A percentile compares a stretch with the other conserved stretches of the same genome.
phyloP scores from a whole-genome alignment of 1,140 invertebrate genomes.

The Calycopis cecrops region DNA sequence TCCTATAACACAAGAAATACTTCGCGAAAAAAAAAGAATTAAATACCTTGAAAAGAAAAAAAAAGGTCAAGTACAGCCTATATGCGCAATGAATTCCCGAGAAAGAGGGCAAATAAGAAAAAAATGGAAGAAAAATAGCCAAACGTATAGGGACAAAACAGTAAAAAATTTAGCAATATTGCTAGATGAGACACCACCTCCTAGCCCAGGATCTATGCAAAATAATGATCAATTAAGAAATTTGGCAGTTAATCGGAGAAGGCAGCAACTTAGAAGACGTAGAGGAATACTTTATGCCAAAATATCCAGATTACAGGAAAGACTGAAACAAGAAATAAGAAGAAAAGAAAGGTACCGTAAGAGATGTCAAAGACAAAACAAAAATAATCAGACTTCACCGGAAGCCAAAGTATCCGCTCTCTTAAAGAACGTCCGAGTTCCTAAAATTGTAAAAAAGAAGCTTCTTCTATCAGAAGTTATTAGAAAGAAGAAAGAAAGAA shows the following conservation, averaged over 20 bases:
- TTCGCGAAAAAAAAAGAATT: too few species aligned
- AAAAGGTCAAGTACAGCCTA: too few species aligned
- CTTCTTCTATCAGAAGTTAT: background rate
- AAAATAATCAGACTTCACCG: background rate
- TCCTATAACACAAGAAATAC: too few species aligned
- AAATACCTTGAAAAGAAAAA: too few species aligned
- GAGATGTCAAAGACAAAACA: background rate
- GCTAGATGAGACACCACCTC: too few species aligned
- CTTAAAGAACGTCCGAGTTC: background rate
- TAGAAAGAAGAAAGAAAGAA: background rate
- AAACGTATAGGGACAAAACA: too few species aligned
- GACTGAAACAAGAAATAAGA: background rate
- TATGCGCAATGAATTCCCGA: too few species aligned
- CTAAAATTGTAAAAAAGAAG: constrained; percentile 6
- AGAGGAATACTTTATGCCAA: constrained; percentile 2
- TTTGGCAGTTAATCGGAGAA: background rate
- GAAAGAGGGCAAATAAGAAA: too few species aligned
- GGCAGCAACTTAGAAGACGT: background rate
- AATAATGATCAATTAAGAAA: background rate
- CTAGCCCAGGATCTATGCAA: too few species aligned
- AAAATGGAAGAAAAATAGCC: too few species aligned
- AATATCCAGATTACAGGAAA: background rate
- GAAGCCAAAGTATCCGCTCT: background rate
- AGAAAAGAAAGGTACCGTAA: background rate
- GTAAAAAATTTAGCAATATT: too few species aligned